Evolutionary conservation across 2,888 invertebrate genomes (phyloP), one percentile per base, ranked within the genome.

Genomic region (Dryobota labecula): DNA sequence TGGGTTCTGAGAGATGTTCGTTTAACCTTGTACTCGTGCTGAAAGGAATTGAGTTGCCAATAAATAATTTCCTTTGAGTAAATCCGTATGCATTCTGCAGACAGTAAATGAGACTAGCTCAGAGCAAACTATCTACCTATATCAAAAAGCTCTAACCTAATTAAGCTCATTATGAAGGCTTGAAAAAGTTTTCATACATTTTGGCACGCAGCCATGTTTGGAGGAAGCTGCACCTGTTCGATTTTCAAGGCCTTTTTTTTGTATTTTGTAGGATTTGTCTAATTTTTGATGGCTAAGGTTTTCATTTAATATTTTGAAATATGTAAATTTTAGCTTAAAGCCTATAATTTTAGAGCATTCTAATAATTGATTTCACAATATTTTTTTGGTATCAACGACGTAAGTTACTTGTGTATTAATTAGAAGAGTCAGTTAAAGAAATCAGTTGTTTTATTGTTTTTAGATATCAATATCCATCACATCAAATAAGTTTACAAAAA

Each of bases 121-220:
- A 20, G 1, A 27, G 18, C 1, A 15, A 36, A 2, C 18, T 30
- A 13, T 4, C 30, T 20, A 43, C 5, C 4, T n/a, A 1, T 6
- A 2, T 8, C 13, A 27, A 13, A 65, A 65, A 11, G 33, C 45
- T 45, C 33, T 61, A 27, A 65, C 49, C 36, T 76, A 64, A 78
- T 54, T 54, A 72, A 20, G 27, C 15, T 78, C 36, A 64, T 60
- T 47, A 49, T 49, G 20, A 24, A 33, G 7, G 20, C 38, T 56
- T 60, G 18, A 24, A 54, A 54, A 41, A 27, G 13, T 13, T 30
- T 49, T 13, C 41, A n/a, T 33, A 15, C 9, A 43, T 61, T 73
- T 61, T 73, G 74, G 64, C 38, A 45, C n/a, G 30, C 27, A 24
- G 36, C 47, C 63, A 58, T 24, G 63, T 78, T 64, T 3, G 0